These are phyloP conservation scores for Thaumetopoea pityocampa DNA, from an alignment of 1,140 invertebrate genomes.

Conservation along the genomic window DNA sequence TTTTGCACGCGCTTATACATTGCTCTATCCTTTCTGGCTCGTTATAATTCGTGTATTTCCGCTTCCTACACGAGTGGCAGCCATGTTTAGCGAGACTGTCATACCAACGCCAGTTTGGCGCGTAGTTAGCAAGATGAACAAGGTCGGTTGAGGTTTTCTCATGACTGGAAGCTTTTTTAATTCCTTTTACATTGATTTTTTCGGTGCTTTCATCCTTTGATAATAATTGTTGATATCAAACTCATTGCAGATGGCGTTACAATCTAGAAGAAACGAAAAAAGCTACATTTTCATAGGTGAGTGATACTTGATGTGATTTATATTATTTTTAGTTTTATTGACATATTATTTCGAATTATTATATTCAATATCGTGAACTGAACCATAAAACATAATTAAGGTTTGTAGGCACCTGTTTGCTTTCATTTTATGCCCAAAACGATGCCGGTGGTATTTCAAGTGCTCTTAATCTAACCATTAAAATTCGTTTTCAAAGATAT, in stretches of 20 bases:
- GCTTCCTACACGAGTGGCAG: slow-evolving; percentile 69
- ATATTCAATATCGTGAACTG: too few species aligned
- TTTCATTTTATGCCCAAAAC: too few species aligned
- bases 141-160: slow-evolving; percentile 64
- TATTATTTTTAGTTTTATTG: not conserved
- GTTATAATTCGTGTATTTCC: slow-evolving; percentile 71
- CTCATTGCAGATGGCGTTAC: slow-evolving; percentile 41
- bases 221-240: slow-evolving; percentile 32
- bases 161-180: slow-evolving; percentile 41
- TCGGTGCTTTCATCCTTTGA: slow-evolving; percentile 16
- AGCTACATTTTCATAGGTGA: not conserved
- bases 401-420: too few species aligned
- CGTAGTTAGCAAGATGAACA: slow-evolving; percentile 62
- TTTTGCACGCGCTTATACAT: slow-evolving; percentile 52
- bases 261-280: not conserved
- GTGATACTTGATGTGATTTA: too few species aligned
- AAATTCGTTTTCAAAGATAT: too few species aligned
- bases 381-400: too few species aligned
- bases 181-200: slow-evolving; percentile 18
- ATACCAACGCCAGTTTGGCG: slow-evolving; percentile 71
- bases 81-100: slow-evolving; percentile 73
- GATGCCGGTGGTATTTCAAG: too few species aligned
- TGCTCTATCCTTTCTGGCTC: slow-evolving; percentile 64
- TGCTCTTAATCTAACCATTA: too few species aligned
- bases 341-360: too few species aligned